These are phyloP conservation scores for Scolopax mira DNA, from an alignment of 2,113 vertebrate species.

Conservation along the genomic window DNA sequence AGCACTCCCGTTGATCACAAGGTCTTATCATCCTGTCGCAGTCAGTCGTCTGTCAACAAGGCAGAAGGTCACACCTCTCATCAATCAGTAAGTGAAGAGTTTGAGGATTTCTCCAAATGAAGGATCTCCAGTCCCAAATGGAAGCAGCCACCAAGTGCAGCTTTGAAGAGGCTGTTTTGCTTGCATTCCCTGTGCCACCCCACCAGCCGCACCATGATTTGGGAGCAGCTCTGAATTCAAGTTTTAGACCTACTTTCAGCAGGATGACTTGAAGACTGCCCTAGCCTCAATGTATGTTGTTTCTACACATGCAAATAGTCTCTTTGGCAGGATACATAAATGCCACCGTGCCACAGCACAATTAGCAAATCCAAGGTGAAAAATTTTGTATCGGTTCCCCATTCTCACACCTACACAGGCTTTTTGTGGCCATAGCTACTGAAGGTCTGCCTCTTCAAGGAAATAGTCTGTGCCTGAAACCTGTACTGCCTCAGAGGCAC, in stretches of 20 bases:
- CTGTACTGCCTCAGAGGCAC: constrained; percentile 12
- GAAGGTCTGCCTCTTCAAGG: constrained; percentile 7
- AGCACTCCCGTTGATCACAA: background rate
- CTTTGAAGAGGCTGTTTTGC: background rate
- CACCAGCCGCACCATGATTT: background rate
- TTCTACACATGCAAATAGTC: background rate
- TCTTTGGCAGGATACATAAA: background rate
- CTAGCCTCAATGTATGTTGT: background rate
- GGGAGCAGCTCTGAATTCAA: background rate
- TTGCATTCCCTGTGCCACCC: background rate
- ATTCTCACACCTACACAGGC: constrained; percentile 40
- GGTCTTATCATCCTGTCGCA: background rate
- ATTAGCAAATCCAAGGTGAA: background rate
- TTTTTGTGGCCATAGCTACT: background rate
- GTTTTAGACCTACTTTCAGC: background rate
- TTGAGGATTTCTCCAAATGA: constrained; percentile 14
- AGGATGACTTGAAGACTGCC: background rate
- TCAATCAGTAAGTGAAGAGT: background rate
- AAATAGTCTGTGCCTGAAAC: background rate
- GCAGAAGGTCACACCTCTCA: background rate
- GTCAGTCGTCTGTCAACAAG: background rate
- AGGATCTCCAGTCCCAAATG: background rate
- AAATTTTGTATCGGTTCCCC: background rate
- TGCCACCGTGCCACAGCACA: background rate
- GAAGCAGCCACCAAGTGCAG: background rate